Base-by-base conservation (phyloP, 1,140 invertebrate species). In the Cyclargus thomasi region DNA sequence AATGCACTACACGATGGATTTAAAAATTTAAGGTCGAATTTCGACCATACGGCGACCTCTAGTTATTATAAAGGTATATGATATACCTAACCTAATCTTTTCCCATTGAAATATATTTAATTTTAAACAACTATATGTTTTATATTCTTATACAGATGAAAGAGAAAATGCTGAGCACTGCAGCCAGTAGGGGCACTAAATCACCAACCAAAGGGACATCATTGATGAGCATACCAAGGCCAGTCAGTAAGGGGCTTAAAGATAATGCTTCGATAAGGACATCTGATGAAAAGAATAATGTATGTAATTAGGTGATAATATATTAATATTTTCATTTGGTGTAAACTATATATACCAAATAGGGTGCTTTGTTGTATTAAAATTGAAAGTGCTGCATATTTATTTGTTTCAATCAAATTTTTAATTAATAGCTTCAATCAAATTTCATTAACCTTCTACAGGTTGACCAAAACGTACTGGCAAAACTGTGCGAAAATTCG, bases 151-250 rank as follows among this genome's bases (percentile, higher is more conserved):
- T 79, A 16, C 65, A 88, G 86, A 88, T 88, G 79, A 88, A 90
- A 74, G 85, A 88, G 63, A 86, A 85, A 55, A 82, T 90, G 84
- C 65, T 88, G 0, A 85, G 80, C 23, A 83, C 83, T 29, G 83
- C 77, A 0, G 81, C 84, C 0, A 79, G 83, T 69, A 72, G 83
- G 47, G 72, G 65, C 6, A 57, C 77, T 4, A 86, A 83, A 62
- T 90, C 87, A 16, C 87, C 87, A 5, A 74, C 74, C 0, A 89
- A 89, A 68, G 64, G 70, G 0, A 20, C 72, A 16, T 76, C 80
- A 0, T 14, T 64, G 7, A 72, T 67, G 7, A 76, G 63, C 23
- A 67, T 76, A 7, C 18, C 70, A 0, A 68, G 82, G 16, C 71
- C 79, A 11, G n/a, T 76, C 0, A 77, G 70, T 66, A 83, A 78